Conservation (phyloP, 2,113 vertebrate genomes). For the Engystomops pustulosus region DNA sequence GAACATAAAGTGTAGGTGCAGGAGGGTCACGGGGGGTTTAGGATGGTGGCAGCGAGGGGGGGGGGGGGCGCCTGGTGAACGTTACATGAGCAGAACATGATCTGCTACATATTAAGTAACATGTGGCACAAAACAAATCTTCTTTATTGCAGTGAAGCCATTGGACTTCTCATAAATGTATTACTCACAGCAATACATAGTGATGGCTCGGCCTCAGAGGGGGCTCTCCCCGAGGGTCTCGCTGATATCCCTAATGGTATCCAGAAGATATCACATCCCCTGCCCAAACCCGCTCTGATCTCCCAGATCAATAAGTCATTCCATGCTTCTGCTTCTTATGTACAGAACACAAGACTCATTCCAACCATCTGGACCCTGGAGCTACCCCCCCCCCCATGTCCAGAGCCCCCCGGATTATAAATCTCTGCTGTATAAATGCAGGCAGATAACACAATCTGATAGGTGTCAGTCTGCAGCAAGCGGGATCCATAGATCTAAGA, state of each 20-base stretch:
- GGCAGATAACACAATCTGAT: constrained; percentile 27
- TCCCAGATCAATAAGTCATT: constrained; percentile 17
- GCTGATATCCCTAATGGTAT: constrained; percentile 42
- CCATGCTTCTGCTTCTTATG: constrained; percentile 10
- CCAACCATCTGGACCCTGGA: constrained; percentile 26
- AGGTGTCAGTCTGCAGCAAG: constrained; percentile 10
- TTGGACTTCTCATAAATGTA: not conserved
- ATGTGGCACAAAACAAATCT: constrained; percentile 33
- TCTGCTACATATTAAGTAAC: constrained; percentile 39
- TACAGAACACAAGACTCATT: constrained; percentile 24
- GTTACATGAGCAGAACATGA: not conserved
- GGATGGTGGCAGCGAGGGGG: not conserved
- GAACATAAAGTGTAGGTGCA: not conserved
- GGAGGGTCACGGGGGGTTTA: not conserved
- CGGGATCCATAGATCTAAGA: not conserved
- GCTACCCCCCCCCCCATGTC: not conserved
- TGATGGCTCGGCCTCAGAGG: constrained; percentile 17
- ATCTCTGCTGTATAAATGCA: not conserved
- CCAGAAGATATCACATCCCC: constrained; percentile 24
- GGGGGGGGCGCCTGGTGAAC: not conserved
- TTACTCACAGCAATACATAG: constrained; percentile 31
- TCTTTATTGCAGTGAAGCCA: constrained; percentile 7
- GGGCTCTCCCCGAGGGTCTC: constrained; percentile 14
- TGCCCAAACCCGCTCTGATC: constrained; percentile 29
- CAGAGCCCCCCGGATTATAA: not conserved